These are phyloP conservation scores for Tolmerus cingulatus DNA, from an alignment of 2,888 invertebrate genomes.

Conservation along the genomic window DNA sequence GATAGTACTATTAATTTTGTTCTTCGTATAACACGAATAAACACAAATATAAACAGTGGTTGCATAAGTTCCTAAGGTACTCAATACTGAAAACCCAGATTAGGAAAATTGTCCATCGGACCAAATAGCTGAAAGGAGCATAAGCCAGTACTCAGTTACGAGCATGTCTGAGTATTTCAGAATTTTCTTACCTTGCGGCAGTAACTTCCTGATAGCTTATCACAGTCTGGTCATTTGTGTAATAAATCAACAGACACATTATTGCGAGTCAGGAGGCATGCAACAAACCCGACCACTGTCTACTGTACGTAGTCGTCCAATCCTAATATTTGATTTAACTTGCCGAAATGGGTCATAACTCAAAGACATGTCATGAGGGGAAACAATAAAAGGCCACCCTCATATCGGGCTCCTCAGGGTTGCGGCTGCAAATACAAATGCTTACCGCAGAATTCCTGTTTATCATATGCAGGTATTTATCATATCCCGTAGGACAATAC, in stretches of 20 bases:
- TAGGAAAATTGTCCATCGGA: not conserved
- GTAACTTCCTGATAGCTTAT: slow-evolving; percentile 41
- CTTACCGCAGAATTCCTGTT: slow-evolving; percentile 47
- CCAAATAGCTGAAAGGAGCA: not conserved
- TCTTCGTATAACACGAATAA: too few species aligned
- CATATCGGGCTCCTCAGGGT: slow-evolving; percentile 23
- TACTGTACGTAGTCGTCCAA: slow-evolving; percentile 8
- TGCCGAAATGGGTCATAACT: slow-evolving; percentile 46
- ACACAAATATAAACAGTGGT: not conserved
- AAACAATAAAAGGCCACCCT: slow-evolving; percentile 48
- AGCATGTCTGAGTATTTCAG: slow-evolving; percentile 7
- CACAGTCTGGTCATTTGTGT: slow-evolving; percentile 34
- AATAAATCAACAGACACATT: slow-evolving; percentile 35
- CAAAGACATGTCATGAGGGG: slow-evolving; percentile 47
- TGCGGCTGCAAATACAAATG: slow-evolving; percentile 43
- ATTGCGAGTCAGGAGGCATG: slow-evolving; percentile 18
- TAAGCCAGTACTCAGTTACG: not conserved
- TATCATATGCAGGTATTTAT: slow-evolving; percentile 50
- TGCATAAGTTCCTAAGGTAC: not conserved
- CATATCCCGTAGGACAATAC: slow-evolving; percentile 28
- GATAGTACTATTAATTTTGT: too few species aligned
- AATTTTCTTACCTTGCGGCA: slow-evolving; percentile 37
- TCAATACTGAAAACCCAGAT: not conserved
- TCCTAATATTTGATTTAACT: slow-evolving; percentile 48
- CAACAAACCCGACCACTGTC: not conserved